phyloP scores from a whole-genome alignment of 1,140 invertebrate species.

The Pissodes strobi region DNA sequence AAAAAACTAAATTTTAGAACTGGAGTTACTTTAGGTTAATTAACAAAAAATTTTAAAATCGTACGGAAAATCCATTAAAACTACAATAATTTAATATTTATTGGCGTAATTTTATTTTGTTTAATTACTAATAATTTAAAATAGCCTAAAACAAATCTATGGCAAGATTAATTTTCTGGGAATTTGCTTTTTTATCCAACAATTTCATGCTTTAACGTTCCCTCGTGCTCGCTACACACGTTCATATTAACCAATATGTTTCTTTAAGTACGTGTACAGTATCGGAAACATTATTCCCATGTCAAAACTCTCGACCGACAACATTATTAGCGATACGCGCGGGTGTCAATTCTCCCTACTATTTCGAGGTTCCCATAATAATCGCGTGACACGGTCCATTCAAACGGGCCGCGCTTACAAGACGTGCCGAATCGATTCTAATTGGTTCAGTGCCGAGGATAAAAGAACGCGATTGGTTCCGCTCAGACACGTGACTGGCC shows the following conservation, averaged over 20 bases:
- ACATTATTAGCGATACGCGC: constrained; percentile 18
- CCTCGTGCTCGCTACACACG: too few species aligned
- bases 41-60: too few species aligned
- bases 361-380: constrained; percentile 47
- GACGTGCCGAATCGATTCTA: constrained; percentile 46
- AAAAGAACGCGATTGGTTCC: constrained; percentile 43
- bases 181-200: too few species aligned
- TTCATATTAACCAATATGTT: constrained; percentile 5
- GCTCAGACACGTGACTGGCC: constrained; percentile 45
- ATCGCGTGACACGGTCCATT: constrained; percentile 46
- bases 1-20: too few species aligned
- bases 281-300: constrained; percentile 10
- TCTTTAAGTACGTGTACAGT: background rate
- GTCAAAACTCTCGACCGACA: constrained; percentile 28
- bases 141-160: too few species aligned
- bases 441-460: constrained; percentile 38
- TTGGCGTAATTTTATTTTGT: too few species aligned
- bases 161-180: too few species aligned
- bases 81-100: too few species aligned
- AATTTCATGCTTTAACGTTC: too few species aligned
- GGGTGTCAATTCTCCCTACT: background rate
- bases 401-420: constrained; percentile 48
- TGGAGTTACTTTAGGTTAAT: too few species aligned
- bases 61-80: too few species aligned
- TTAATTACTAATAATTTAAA: too few species aligned